Conservation (phyloP, 2,797 vertebrate genomes). For the Chelon auratus region DNA sequence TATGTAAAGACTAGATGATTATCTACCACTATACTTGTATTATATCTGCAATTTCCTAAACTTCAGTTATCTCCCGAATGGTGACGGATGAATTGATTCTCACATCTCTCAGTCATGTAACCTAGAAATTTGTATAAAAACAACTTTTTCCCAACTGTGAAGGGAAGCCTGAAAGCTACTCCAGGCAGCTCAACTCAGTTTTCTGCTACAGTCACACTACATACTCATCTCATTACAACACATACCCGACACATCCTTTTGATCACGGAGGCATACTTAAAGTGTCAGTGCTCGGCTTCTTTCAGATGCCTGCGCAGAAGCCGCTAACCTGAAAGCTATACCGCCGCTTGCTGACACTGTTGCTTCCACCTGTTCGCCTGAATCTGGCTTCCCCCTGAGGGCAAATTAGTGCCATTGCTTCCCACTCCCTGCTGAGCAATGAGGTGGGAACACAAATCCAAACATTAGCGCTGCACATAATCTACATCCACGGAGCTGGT, state of each 20-base stretch:
- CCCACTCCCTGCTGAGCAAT: slow-evolving; percentile 4
- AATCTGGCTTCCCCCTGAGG: slow-evolving; percentile 1
- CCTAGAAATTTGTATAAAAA: background rate
- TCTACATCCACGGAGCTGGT: background rate
- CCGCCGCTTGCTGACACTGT: background rate
- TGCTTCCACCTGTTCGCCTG: background rate
- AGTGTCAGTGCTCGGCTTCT: background rate
- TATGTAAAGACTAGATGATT: background rate
- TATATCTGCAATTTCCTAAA: background rate
- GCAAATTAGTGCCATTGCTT: slow-evolving; percentile 16
- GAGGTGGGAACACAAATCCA: background rate
- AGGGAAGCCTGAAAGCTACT: background rate
- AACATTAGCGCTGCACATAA: background rate
- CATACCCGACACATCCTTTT: background rate
- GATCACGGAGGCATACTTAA: background rate
- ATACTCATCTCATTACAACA: background rate
- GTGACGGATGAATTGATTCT: background rate
- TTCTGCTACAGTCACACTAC: background rate
- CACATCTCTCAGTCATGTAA: background rate
- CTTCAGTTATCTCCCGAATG: background rate
- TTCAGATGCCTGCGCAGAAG: background rate
- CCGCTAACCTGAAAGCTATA: background rate
- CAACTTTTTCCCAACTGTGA: background rate
- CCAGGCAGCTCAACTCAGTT: background rate
- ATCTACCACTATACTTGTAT: background rate